These are phyloP conservation scores for Mycteria americana DNA, from an alignment of 2,797 vertebrate genomes.

Conservation along the genomic window DNA sequence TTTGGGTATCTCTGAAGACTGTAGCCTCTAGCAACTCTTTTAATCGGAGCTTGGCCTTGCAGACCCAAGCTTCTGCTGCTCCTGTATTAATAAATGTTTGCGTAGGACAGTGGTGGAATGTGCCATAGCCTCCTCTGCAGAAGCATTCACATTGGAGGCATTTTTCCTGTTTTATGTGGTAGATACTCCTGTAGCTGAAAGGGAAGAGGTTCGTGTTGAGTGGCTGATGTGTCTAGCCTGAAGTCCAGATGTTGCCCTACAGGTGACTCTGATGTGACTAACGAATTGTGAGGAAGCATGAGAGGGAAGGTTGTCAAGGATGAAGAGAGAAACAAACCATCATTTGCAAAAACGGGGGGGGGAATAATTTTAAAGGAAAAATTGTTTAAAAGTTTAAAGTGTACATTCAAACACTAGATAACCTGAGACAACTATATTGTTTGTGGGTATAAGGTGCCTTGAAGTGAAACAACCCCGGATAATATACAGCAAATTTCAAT, in stretches of 20 bases:
- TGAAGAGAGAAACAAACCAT: background rate
- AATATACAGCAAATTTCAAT: background rate
- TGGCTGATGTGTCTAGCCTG: background rate
- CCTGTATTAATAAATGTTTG: background rate
- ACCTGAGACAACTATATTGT: background rate
- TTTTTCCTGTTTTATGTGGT: background rate
- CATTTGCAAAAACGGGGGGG: background rate
- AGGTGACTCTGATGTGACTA: background rate
- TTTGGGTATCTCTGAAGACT: background rate
- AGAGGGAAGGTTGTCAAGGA: background rate
- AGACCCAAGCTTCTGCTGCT: background rate
- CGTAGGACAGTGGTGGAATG: background rate
- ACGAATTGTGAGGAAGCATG: background rate
- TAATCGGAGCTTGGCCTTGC: background rate
- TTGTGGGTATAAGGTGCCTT: background rate
- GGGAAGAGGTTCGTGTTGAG: background rate
- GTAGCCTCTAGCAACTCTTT: background rate
- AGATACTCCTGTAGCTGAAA: background rate
- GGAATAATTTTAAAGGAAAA: background rate
- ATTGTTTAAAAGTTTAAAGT: background rate
- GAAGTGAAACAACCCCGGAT: background rate
- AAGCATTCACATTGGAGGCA: background rate
- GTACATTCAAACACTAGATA: background rate
- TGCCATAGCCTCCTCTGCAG: background rate
- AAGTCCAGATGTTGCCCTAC: background rate